These are phyloP conservation scores for Sarcophaga subvicina DNA, from an alignment of 2,888 invertebrate genomes.

Conservation along the genomic window DNA sequence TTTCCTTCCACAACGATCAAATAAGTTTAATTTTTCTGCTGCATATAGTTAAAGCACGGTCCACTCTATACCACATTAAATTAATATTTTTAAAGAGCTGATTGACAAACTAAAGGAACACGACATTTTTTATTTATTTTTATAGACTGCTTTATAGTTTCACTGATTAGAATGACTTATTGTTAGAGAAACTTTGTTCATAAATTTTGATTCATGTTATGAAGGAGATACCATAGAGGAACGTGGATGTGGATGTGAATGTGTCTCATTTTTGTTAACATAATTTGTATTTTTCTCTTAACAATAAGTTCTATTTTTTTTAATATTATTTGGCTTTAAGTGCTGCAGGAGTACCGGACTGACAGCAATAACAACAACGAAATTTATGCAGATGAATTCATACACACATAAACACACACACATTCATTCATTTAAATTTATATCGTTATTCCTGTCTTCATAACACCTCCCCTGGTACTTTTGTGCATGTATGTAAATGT, in stretches of 20 bases:
- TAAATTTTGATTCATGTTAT: slow-evolving; percentile 49
- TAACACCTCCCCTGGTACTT: slow-evolving; percentile 20
- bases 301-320: slow-evolving; percentile 42
- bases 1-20: too few relatives aligned
- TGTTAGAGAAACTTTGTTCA: slow-evolving; percentile 26
- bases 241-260: not conserved
- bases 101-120: too few relatives aligned
- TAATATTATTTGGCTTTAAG: slow-evolving; percentile 46
- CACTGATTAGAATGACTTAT: slow-evolving; percentile 30
- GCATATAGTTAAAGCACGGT: too few relatives aligned
- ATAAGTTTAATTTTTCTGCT: too few relatives aligned
- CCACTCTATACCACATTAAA: too few relatives aligned
- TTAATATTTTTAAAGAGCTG: too few relatives aligned
- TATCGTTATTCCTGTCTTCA: slow-evolving; percentile 33
- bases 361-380: not conserved
- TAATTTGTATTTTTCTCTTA: slow-evolving; percentile 50
- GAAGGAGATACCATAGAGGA: too few relatives aligned
- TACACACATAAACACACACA: not conserved
- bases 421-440: slow-evolving; percentile 29
- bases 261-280: slow-evolving; percentile 23
- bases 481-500: slow-evolving; percentile 24
- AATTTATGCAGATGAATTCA: slow-evolving; percentile 49
- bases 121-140: too few relatives aligned
- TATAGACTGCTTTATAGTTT: not conserved
- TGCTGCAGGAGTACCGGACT: slow-evolving; percentile 10